Evolutionary conservation across 2,113 vertebrate species (phyloP), one percentile per base, ranked within the genome.

Genomic region (Amblyopsis rosae): DNA sequence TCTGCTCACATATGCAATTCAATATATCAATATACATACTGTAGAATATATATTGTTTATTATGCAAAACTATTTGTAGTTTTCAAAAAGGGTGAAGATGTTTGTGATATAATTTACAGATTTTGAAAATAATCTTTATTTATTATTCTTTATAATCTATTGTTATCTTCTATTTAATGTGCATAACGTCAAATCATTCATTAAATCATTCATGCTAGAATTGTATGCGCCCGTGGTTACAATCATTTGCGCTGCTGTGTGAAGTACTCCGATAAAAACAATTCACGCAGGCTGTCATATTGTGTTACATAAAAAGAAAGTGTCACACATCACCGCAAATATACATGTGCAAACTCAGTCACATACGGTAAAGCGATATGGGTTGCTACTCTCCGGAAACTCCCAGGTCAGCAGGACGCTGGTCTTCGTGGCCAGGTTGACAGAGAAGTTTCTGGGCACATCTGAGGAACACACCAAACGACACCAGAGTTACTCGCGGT

Each of bases 381-480:
- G 35, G 91, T 95, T 90, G 93, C 94, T 92, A 77, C 93, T 96
- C 79, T 99, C 98, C 0, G 98, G 97, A 59, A 98, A 98, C 89
- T 98, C 97, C 97, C 98, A 99, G 79, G 95, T 96, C 57, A 99
- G 86, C 69, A 99, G 92, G 47, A 99, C 95, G 0, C 96, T 98
- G 0, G 98, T 99, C 92, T 97, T 98, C 33, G 94, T 99, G 54
- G 95, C 94, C 94, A 98, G 92, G 84, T 97, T 98, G 85, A 99
- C 96, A 41, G 94, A 98, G 89, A 99, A 99, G 89, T 99, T 99
- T 87, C 96, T 98, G 3, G 98, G 97, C 0, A 98, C 95, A 90
- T 98, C 98, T 99, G 90, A 1, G 6, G 65, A 45, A 50, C 55
- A 75, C 81, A 72, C 49, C 74, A 72, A 77, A 49, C 87, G 63